phyloP scores from a whole-genome alignment of 2,113 vertebrate genomes.

The Thymallus thymallus region DNA sequence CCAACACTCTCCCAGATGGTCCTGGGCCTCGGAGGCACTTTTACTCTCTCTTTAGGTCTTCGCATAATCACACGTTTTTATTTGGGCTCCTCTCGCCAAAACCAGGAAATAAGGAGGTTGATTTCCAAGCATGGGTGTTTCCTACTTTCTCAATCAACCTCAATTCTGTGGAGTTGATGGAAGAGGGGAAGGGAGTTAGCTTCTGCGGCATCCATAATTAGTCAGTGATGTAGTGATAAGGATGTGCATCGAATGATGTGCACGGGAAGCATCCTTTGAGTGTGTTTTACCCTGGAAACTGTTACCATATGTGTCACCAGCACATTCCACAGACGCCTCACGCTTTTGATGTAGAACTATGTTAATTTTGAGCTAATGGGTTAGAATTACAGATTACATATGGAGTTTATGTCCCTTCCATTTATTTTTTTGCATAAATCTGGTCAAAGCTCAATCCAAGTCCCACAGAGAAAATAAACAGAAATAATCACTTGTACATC shows the following conservation, averaged over 20 bases:
- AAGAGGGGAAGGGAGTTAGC: too few species aligned
- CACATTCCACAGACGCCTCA: neutral
- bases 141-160: constrained; percentile 42
- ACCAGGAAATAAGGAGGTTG: neutral
- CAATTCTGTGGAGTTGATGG: constrained; percentile 10
- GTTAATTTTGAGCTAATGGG: constrained; percentile 61
- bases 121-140: constrained; percentile 31
- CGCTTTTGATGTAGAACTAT: constrained; percentile 46
- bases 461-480: constrained; percentile 32
- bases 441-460: constrained; percentile 33
- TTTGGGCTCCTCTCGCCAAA: constrained; percentile 23
- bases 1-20: constrained; percentile 73
- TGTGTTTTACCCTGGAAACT: constrained; percentile 41
- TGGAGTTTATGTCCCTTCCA: constrained; percentile 44
- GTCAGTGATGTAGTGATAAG: too few species aligned
- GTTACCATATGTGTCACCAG: constrained; percentile 33
- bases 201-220: too few species aligned
- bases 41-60: constrained; percentile 49
- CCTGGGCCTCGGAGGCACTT: constrained; percentile 52
- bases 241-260: too few species aligned
- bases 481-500: constrained; percentile 38
- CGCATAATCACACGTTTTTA: constrained; percentile 39
- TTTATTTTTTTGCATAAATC: constrained; percentile 52
- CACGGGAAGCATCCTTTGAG: neutral
- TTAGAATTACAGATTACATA: constrained; percentile 45